Evolutionary conservation across 1,140 invertebrate genomes (phyloP).

Genomic region (Bombus picipes): DNA sequence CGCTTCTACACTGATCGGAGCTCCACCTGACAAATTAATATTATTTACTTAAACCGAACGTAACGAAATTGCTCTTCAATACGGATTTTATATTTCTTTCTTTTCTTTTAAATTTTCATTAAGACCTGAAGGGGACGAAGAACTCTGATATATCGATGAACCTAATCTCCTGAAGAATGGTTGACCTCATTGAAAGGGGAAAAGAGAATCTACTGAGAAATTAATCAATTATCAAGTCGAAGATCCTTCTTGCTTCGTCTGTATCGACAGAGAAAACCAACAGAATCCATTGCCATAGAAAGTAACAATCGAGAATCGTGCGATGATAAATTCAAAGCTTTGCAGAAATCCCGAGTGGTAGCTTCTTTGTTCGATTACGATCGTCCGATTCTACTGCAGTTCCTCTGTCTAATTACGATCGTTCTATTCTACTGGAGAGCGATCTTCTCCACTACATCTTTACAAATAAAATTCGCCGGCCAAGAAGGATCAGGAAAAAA

Average conservation of each 20-base stretch:
- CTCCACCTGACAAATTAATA: not conserved
- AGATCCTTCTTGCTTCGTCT: not conserved
- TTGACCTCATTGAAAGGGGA: not conserved
- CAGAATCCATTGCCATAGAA: not conserved
- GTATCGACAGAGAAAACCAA: not conserved
- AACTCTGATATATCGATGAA: not conserved
- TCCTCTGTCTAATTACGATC: not conserved
- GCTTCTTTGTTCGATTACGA: not conserved
- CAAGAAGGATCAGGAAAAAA: not conserved
- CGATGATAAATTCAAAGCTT: not conserved
- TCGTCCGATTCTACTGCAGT: not conserved
- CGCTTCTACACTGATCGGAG: not conserved
- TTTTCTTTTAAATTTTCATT: not conserved
- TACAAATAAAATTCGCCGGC: not conserved
- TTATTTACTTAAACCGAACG: not conserved
- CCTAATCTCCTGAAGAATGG: not conserved
- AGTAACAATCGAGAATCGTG: not conserved
- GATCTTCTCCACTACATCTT: not conserved
- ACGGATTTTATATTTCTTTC: not conserved
- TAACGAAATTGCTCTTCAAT: not conserved
- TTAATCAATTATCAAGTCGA: constrained; percentile 9
- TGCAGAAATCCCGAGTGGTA: not conserved
- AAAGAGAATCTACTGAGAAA: not conserved
- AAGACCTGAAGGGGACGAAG: not conserved
- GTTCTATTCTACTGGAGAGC: not conserved